Evolutionary conservation across 2,888 invertebrate species (phyloP), one percentile per base, ranked within the genome.

Genomic region (Girardia tigrina): DNA sequence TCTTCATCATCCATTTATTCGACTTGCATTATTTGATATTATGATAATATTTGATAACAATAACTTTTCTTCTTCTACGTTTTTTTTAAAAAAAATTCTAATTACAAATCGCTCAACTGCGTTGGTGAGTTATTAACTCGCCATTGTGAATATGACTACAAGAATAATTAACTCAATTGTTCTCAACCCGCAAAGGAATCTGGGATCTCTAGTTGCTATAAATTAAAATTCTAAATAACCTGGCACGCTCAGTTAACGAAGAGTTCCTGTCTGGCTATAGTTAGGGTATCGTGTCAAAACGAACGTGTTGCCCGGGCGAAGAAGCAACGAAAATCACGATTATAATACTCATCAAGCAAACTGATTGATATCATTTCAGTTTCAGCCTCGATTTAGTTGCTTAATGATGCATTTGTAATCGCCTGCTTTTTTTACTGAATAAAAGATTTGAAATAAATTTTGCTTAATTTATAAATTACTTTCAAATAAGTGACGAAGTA

Each of bases 161-260:
- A 56, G 23, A n/a, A 56, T 56, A 56, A 56, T 56, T 56, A 56
- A 56, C 8, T 56, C 56, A 56, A 56, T 56, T 56, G 56, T 56
- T 56, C n/a, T 56, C 56, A 56, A 56, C n/a, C 56, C 56, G 56
- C 56, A 8, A 56, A 56, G 56, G 56, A 56, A 56, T 56, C 56
- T 56, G n/a, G 56, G 56, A 20, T 56, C 56, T 56, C 20, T 56
- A n/a, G 4, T 56, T 56, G 56, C n/a, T 8, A n/a, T 4, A 56
- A 56, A 56, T 56, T 56, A 56, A n/a, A 56, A 56, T 56, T n/a
- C 56, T 56, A 56, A n/a, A 56, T 56, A 56, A 56, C 56, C 56
- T 56, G 56, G 56, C 56, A 56, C 56, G 56, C 56, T 56, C 56
- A 56, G 4, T n/a, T n/a, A n/a, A 56, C 56, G 56, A 56, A 56